A percentile compares a stretch with the other conserved stretches of the same genome.
Evolutionary conservation across 2,113 vertebrate genomes (phyloP).

Genomic region (Pelodiscus sinensis): DNA sequence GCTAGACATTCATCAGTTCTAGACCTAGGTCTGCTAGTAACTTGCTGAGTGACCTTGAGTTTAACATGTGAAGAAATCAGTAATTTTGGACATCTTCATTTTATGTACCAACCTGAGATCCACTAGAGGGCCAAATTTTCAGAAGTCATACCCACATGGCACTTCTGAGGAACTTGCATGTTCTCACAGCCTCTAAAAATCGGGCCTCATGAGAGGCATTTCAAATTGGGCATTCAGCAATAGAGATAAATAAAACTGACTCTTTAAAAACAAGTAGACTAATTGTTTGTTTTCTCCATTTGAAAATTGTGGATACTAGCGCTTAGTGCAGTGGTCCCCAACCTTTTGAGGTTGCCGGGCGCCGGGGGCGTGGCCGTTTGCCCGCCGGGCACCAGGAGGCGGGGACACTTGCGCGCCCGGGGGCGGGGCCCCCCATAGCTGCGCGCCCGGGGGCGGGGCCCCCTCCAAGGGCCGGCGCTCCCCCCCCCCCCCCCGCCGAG

Average conservation of each 20-base stretch:
- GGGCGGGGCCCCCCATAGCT: no score
- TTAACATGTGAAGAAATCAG: not conserved
- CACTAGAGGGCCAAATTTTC: not conserved
- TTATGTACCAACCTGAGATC: not conserved
- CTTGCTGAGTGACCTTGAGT: not conserved
- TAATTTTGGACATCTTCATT: not conserved
- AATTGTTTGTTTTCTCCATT: not conserved
- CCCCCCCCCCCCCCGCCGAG: no score
- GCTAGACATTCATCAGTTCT: not conserved
- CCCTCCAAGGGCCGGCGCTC: no score
- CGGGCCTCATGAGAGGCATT: not conserved
- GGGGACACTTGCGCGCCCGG: no score
- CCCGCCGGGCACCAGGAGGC: no score
- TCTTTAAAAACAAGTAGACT: rapidly evolving
- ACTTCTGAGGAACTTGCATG: not conserved
- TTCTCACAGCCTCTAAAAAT: not conserved
- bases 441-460: no score
- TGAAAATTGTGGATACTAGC: not conserved
- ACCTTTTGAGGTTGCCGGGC: no score
- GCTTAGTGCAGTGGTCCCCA: no score
- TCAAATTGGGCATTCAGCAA: not conserved
- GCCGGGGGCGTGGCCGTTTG: no score
- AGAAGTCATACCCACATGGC: not conserved
- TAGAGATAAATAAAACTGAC: not conserved
- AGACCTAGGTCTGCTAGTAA: not conserved